Evolutionary conservation across 2,888 invertebrate genomes (phyloP).

Genomic region (Scrobipalpa atriplicella): DNA sequence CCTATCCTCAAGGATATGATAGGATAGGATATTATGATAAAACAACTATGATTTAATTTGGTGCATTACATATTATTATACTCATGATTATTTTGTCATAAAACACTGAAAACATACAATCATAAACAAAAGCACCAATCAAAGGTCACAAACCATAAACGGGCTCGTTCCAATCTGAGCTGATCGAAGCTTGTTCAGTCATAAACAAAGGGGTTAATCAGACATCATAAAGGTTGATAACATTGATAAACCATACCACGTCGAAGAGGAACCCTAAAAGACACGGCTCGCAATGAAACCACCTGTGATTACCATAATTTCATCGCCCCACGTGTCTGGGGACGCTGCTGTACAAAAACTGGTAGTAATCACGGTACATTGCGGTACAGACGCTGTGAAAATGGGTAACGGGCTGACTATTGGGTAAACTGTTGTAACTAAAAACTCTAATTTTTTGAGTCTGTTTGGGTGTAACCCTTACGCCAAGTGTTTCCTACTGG

Average conservation of each 20-base stretch:
- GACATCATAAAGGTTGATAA: conserved; percentile 14
- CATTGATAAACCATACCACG: conserved; percentile 1
- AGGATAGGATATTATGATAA: too few species aligned
- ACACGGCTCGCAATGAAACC: conserved; percentile 66
- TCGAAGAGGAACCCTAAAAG: conserved; percentile 58
- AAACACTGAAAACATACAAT: background rate
- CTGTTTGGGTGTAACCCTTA: too few species aligned
- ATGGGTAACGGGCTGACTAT: background rate
- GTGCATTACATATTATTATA: too few species aligned
- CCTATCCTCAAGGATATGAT: too few species aligned
- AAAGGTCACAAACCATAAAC: background rate
- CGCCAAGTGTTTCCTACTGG: too few species aligned
- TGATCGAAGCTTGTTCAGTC: conserved; percentile 2
- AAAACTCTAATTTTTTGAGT: too few species aligned
- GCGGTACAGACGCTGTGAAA: conserved; percentile 50
- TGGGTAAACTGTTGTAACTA: background rate
- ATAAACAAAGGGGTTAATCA: conserved; percentile 16
- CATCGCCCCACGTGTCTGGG: conserved; percentile 78
- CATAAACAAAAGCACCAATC: background rate
- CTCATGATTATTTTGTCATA: too few species aligned
- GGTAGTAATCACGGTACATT: conserved; percentile 75
- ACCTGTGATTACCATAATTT: conserved; percentile 80
- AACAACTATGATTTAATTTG: too few species aligned
- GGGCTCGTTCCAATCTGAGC: background rate
- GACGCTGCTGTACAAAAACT: conserved; percentile 73